These are phyloP conservation scores for Valencia hispanica DNA, from an alignment of 2,797 vertebrate genomes.

Conservation along the genomic window DNA sequence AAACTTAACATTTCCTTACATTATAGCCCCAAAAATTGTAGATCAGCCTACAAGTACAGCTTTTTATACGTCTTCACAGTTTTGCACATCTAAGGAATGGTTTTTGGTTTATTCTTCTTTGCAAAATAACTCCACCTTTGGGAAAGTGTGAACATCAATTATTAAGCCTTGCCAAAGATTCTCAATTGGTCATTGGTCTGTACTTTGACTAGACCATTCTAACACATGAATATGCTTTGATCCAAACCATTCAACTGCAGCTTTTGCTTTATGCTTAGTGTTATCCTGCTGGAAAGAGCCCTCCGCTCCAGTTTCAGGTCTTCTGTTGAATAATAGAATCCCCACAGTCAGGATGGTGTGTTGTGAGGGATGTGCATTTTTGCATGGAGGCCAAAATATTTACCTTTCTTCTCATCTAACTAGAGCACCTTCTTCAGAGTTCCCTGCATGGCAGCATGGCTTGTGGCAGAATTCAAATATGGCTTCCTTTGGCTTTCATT, in stretches of 20 bases:
- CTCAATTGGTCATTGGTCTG: not conserved
- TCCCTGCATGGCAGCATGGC: not conserved
- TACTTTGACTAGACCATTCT: not conserved
- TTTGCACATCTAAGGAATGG: not conserved
- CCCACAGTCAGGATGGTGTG: not conserved
- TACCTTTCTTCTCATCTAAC: not conserved
- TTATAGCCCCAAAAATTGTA: not conserved
- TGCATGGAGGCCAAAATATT: not conserved
- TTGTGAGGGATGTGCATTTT: not conserved
- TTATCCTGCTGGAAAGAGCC: not conserved
- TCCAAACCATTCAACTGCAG: not conserved
- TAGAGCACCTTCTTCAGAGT: not conserved
- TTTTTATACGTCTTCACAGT: not conserved
- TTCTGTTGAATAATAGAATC: too few relatives aligned
- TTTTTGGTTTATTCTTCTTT: not conserved
- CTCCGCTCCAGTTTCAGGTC: too few relatives aligned
- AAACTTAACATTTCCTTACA: not conserved
- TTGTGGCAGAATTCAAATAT: not conserved
- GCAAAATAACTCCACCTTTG: not conserved
- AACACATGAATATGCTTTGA: not conserved
- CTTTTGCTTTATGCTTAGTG: not conserved
- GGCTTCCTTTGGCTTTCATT: not conserved
- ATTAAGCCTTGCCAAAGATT: not conserved
- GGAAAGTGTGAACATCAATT: not conserved
- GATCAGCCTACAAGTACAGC: not conserved